Evolutionary conservation across 2,797 vertebrate genomes (phyloP), one percentile per base, ranked within the genome.

Genomic region (Acrocephalus scirpaceus): DNA sequence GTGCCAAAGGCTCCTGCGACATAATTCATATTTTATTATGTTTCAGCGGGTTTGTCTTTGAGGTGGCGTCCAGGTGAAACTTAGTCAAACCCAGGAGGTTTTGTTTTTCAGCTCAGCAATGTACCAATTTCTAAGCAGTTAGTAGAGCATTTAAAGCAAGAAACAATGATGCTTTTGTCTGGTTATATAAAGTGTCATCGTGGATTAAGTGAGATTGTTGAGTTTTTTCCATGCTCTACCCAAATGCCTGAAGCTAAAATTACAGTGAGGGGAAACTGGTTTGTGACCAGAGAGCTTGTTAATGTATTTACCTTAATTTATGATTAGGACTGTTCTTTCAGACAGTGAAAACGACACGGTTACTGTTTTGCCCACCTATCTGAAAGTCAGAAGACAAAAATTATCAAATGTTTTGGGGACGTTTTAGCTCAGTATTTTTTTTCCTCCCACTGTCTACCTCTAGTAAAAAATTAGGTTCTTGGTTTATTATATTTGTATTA

Each of bases 111-210:
- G 5, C 64, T 51, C 19, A 80, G 56, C 26, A 1, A 2, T 12
- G 44, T 40, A 32, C 29, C 30, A 13, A 5, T 56, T 79, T 69
- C 29, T 16, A 12, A 51, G 61, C 27, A 2, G 30, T 58, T 83
- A 58, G 9, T 25, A 61, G 85, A 88, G 75, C 72, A 3, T 64
- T 88, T 56, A 26, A 81, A 76, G 5, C 40, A 10, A 70, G 82
- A 26, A 86, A 92, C 90, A 85, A 56, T 9, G 44, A 20, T 93
- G 88, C 45, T 58, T 93, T 91, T 95, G 74, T 94, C 15, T 79
- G 71, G 57, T 97, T 96, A 70, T 75, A 15, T 95, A 93, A 97
- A 95, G 62, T 3, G 45, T 70, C 86, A 29, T 42, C 23, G 3
- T 17, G 26, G 80, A 76, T 92, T 79, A 93, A 72, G 80, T 45